phyloP scores from a whole-genome alignment of 1,140 invertebrate species.

The Asbolus verrucosus region DNA sequence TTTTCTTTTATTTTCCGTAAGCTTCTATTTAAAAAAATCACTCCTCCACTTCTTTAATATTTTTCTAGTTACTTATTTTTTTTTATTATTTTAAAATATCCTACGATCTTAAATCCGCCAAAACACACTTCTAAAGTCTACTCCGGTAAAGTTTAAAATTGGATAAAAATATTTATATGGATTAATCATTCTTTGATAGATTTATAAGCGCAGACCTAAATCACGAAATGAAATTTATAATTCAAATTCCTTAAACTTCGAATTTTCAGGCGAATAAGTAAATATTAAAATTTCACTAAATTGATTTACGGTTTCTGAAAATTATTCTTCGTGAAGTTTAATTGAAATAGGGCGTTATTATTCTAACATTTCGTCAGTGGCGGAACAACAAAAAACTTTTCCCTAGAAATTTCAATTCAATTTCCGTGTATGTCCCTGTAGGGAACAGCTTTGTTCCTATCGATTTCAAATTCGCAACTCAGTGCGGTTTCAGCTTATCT shows the following conservation, averaged over 20 bases:
- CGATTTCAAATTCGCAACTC: constrained; percentile 37
- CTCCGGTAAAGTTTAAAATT: not conserved
- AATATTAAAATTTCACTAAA: constrained; percentile 38
- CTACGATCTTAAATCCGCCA: too few relatives aligned
- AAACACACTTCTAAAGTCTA: too few relatives aligned
- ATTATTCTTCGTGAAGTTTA: constrained; percentile 10
- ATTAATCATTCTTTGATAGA: constrained; percentile 29
- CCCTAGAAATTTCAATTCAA: constrained; percentile 38
- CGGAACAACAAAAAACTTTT: constrained; percentile 25
- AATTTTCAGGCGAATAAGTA: constrained; percentile 14
- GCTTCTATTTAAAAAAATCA: too few relatives aligned
- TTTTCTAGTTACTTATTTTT: too few relatives aligned
- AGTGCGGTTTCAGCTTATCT: constrained; percentile 31
- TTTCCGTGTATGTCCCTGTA: constrained; percentile 29
- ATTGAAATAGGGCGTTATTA: constrained; percentile 24
- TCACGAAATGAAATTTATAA: constrained; percentile 33
- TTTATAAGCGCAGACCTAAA: constrained; percentile 20
- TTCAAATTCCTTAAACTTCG: constrained; percentile 9
- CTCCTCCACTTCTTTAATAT: too few relatives aligned
- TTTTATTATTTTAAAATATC: too few relatives aligned
- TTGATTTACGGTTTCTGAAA: constrained; percentile 20
- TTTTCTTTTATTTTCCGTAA: too few relatives aligned
- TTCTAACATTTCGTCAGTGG: constrained; percentile 7
- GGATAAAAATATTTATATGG: constrained; percentile 32
- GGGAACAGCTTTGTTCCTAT: constrained; percentile 33